Percentiles rank a stretch among this genome's conserved stretches.
Evolutionary conservation across 2,797 vertebrate genomes (phyloP).

Genomic region (Peromyscus aztecus): DNA sequence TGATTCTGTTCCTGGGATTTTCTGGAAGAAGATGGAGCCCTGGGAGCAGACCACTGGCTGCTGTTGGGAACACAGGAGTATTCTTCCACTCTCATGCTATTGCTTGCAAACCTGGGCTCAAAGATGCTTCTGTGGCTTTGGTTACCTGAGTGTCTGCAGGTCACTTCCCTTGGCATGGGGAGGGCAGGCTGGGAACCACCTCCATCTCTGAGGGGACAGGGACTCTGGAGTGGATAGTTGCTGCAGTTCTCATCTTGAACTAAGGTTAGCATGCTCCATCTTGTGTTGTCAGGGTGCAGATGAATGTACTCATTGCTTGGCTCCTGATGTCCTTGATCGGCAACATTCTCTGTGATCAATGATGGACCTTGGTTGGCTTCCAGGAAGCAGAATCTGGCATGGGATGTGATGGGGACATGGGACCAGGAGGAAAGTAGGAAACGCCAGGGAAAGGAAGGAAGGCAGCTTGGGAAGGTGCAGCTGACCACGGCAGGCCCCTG

Average conservation of each 20-base stretch:
- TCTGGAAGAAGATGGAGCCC: not conserved
- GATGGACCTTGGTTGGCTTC: not conserved
- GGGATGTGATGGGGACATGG: not conserved
- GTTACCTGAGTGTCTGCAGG: not conserved
- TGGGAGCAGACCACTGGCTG: not conserved
- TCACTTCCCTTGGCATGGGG: not conserved
- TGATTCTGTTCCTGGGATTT: not conserved
- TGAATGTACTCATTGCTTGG: not conserved
- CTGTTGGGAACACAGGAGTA: not conserved
- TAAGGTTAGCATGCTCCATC: not conserved
- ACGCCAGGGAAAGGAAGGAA: not conserved
- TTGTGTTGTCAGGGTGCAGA: too few relatives aligned
- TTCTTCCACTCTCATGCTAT: not conserved
- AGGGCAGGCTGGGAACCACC: accelerated
- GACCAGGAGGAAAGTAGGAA: not conserved
- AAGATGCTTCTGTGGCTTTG: not conserved
- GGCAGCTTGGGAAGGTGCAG: not conserved
- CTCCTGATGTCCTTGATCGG: not conserved
- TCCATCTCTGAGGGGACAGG: not conserved
- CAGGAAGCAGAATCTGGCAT: not conserved
- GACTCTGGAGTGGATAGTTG: not conserved
- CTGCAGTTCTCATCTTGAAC: not conserved
- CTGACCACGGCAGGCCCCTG: not conserved
- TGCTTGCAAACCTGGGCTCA: accelerated
- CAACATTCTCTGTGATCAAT: not conserved